Percentiles rank a stretch among this genome's conserved stretches.
Evolutionary conservation across 2,113 vertebrate species (phyloP).

Genomic region (Malurus melanocephalus): DNA sequence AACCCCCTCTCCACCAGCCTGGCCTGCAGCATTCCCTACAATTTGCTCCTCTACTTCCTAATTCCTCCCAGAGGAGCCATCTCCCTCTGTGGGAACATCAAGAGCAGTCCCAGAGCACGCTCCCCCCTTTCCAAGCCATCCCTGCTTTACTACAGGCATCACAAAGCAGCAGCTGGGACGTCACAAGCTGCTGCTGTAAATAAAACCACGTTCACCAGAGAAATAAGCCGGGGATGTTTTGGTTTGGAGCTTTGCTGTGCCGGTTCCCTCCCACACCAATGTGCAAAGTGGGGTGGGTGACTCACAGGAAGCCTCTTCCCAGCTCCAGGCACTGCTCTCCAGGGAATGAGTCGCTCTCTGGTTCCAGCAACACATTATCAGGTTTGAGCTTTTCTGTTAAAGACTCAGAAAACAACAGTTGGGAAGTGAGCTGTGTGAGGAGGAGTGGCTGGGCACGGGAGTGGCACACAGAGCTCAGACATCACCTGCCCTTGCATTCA

Average conservation of each 20-base stretch:
- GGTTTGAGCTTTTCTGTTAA: not conserved
- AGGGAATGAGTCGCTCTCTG: not conserved
- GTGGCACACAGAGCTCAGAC: not conserved
- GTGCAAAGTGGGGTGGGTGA: not conserved
- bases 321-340: not conserved
- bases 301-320: not conserved
- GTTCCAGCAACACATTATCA: not conserved
- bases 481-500: not conserved
- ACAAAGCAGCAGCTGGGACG: not conserved
- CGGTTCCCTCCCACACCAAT: not conserved
- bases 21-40: not conserved
- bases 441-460: not conserved
- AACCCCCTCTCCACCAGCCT: not conserved
- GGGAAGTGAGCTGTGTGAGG: not conserved
- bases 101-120: not conserved
- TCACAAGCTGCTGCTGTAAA: not conserved
- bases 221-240: fast-evolving
- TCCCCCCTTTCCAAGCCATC: not conserved
- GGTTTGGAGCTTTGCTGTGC: not conserved
- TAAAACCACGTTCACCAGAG: not conserved
- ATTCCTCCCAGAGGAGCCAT: not conserved
- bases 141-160: not conserved
- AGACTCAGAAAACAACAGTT: not conserved
- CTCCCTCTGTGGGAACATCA: not conserved
- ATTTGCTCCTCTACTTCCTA: not conserved